These are phyloP conservation scores for Calliopsis andreniformis DNA, from an alignment of 1,140 invertebrate species.

Conservation along the genomic window DNA sequence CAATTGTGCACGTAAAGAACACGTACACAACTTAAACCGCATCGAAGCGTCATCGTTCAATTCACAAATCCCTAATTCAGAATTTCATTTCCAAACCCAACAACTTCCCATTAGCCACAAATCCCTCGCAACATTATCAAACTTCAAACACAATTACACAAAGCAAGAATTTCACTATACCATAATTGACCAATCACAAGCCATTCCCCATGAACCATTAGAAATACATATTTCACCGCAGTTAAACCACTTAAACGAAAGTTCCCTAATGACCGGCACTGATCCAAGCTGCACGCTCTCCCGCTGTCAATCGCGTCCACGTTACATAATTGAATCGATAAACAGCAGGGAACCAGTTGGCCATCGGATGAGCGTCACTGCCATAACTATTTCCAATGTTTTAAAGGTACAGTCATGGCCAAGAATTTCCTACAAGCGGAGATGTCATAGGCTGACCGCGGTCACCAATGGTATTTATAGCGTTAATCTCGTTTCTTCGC, in stretches of 20 bases:
- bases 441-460: conserved; percentile 28
- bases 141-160: too few species aligned
- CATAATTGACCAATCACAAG: too few species aligned
- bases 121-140: too few species aligned
- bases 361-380: conserved; percentile 70
- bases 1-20: too few species aligned
- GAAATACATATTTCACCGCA: conserved; percentile 12
- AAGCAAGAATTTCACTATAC: too few species aligned
- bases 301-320: conserved; percentile 35
- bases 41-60: too few species aligned
- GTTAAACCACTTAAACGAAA: conserved; percentile 12
- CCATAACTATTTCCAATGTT: conserved; percentile 79
- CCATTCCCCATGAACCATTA: too few species aligned
- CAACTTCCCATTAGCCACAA: too few species aligned
- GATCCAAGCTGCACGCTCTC: conserved; percentile 1
- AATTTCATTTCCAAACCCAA: too few species aligned
- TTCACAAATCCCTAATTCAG: too few species aligned
- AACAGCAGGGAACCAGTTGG: conserved; percentile 16
- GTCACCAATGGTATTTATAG: conserved; percentile 75
- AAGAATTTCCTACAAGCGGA: conserved; percentile 50
- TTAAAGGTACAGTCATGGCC: conserved; percentile 72
- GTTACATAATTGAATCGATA: conserved; percentile 73
- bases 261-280: background rate
- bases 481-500: conserved; percentile 77
- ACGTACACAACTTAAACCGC: too few species aligned